Conservation (phyloP, 2,888 invertebrate genomes). For the Nasonovia ribisnigri region DNA sequence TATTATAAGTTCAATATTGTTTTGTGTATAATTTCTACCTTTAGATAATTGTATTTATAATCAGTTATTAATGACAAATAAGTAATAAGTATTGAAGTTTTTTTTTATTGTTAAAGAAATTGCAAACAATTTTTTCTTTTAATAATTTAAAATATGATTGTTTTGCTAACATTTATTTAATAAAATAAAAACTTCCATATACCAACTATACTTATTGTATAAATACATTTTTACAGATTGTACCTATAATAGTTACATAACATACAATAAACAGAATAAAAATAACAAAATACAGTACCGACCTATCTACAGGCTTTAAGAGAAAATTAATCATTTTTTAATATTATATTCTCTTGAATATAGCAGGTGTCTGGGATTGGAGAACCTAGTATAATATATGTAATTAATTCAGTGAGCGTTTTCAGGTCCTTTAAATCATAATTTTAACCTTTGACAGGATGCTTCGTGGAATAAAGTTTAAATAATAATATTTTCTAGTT, state of each 20-base stretch:
- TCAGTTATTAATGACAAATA: not conserved
- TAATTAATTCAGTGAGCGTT: not conserved
- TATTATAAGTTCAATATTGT: not conserved
- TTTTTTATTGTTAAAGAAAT: too few relatives aligned
- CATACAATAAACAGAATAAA: not conserved
- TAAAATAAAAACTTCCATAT: too few relatives aligned
- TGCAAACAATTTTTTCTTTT: too few relatives aligned
- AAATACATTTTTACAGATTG: too few relatives aligned
- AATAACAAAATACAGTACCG: not conserved
- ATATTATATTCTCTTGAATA: not conserved
- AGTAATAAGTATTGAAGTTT: not conserved
- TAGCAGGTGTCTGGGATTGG: not conserved
- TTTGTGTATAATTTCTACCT: not conserved
- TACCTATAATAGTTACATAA: not conserved
- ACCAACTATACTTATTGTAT: too few relatives aligned
- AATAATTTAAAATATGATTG: too few relatives aligned
- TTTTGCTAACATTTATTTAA: too few relatives aligned
- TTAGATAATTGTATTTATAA: not conserved
- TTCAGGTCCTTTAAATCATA: not conserved
- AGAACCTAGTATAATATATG: not conserved
- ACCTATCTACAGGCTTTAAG: too few relatives aligned
- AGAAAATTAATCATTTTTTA: too few relatives aligned
- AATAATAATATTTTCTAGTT: not conserved
- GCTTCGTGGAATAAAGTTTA: not conserved
- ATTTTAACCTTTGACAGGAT: not conserved